Percentiles rank a stretch among this genome's conserved stretches.
Evolutionary conservation across 2,113 vertebrate genomes (phyloP).

Genomic region (Ia io): DNA sequence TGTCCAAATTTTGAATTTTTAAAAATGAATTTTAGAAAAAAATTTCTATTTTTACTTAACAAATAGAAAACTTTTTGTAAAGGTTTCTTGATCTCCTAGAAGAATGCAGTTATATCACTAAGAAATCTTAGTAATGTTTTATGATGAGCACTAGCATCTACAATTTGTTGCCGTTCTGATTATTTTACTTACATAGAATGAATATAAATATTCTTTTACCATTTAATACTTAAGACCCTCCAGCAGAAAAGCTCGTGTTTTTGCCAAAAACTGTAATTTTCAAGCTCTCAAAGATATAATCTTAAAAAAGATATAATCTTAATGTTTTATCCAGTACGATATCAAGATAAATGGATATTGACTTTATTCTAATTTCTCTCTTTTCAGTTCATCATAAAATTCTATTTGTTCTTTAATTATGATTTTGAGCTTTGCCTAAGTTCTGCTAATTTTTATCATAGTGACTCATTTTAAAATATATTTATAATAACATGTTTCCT

Average conservation of each 20-base stretch:
- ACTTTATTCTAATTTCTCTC: neutral
- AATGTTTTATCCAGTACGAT: neutral
- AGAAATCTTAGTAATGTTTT: neutral
- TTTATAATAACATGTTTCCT: neutral
- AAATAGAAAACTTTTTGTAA: constrained; percentile 12
- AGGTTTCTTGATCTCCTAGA: neutral
- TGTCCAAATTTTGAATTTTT: neutral
- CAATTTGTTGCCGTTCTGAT: neutral
- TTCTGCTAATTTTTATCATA: neutral
- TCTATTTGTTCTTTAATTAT: neutral
- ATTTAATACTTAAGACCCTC: neutral
- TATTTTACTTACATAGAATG: neutral
- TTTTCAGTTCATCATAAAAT: neutral
- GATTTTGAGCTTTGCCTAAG: neutral
- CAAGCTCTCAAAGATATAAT: neutral
- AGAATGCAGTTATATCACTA: neutral
- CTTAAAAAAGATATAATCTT: neutral
- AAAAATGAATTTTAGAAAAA: neutral
- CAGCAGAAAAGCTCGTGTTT: neutral
- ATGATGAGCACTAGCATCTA: neutral
- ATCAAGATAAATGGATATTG: constrained; percentile 39
- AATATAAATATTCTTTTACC: neutral
- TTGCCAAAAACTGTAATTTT: neutral
- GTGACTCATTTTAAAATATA: neutral
- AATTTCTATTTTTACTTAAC: neutral